Conservation (phyloP, 1,140 invertebrate species). For the Hyles euphorbiae region DNA sequence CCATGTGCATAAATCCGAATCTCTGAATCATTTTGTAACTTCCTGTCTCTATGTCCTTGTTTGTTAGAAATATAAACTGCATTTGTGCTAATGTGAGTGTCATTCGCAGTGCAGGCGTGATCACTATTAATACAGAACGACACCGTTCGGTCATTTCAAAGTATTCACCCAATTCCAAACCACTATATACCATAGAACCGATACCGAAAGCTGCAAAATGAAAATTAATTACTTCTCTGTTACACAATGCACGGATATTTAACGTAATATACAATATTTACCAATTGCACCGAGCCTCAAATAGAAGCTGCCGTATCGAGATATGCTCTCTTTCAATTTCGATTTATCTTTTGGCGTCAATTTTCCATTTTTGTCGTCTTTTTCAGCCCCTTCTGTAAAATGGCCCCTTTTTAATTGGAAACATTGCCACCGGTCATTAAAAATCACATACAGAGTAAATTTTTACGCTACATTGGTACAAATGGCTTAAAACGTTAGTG, state of each 20-base stretch:
- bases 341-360: conserved; percentile 48
- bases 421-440: conserved; percentile 13
- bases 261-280: conserved; percentile 25
- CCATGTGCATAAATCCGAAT: conserved; percentile 90
- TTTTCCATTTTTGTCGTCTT: conserved; percentile 58
- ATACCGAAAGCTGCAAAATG: conserved; percentile 79
- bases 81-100: conserved; percentile 81
- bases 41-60: conserved; percentile 79
- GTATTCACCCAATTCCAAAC: conserved; percentile 82
- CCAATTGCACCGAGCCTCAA: conserved; percentile 87
- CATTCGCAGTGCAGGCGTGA: conserved; percentile 79
- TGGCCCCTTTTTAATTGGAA: conserved; percentile 8
- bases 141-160: conserved; percentile 78
- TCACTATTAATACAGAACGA: conserved; percentile 76
- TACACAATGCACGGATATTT: conserved; percentile 5
- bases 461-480: conserved; percentile 48
- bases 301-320: conserved; percentile 86
- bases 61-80: conserved; percentile 85
- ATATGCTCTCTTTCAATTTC: conserved; percentile 62
- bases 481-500: conserved; percentile 55
- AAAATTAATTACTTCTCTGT: conserved; percentile 3
- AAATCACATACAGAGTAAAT: conserved; percentile 22
- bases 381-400: conserved; percentile 43
- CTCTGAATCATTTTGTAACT: conserved; percentile 81
- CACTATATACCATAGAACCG: conserved; percentile 84